These are phyloP conservation scores for Cerastis rubricosa DNA, from an alignment of 2,888 invertebrate genomes.

Conservation along the genomic window DNA sequence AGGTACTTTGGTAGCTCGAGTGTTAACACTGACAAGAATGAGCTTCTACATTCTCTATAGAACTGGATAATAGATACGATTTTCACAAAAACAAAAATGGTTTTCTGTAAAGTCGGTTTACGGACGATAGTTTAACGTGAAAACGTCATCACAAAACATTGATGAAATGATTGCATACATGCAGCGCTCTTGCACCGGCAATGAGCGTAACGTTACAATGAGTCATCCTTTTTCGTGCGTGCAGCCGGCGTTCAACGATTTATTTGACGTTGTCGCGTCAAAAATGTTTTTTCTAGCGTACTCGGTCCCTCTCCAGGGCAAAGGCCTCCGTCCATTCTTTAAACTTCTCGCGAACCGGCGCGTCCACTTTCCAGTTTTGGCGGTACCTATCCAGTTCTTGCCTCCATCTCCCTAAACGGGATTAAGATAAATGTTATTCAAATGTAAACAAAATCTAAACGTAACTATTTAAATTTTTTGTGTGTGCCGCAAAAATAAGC, in stretches of 20 bases:
- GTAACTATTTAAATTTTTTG: neutral
- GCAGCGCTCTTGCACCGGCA: too few relatives aligned
- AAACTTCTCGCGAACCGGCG: neutral
- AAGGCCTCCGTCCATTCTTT: neutral
- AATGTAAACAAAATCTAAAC: neutral
- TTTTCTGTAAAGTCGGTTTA: too few relatives aligned
- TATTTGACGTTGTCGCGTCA: too few relatives aligned
- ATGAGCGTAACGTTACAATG: too few relatives aligned
- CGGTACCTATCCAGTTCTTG: neutral
- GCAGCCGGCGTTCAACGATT: too few relatives aligned
- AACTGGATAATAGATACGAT: neutral
- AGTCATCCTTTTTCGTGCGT: too few relatives aligned
- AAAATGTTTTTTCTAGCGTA: neutral
- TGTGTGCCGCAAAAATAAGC: neutral
- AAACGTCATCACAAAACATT: too few relatives aligned
- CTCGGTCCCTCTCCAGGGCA: neutral
- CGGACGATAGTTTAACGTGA: too few relatives aligned
- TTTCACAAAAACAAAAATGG: too few relatives aligned
- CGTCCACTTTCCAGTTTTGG: neutral
- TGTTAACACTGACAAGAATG: neutral
- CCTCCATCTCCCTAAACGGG: neutral
- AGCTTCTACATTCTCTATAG: neutral
- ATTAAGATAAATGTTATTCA: too few relatives aligned
- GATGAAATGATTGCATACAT: too few relatives aligned
- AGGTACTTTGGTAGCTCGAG: neutral